phyloP scores from a whole-genome alignment of 2,888 invertebrate genomes.

The Artemia sp. region DNA sequence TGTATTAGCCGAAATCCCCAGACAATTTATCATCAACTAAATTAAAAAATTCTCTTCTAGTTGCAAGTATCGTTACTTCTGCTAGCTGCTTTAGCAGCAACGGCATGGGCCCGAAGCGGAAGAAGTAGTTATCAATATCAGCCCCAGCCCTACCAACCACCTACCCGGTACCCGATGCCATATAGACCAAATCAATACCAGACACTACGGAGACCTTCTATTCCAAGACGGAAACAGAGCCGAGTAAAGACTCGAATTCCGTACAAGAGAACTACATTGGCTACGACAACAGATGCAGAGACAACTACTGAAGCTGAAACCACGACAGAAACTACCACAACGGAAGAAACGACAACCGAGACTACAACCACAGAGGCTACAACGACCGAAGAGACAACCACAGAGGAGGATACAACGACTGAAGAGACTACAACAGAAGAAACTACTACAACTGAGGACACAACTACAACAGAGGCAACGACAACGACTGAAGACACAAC shows the following conservation, averaged over 20 bases:
- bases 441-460: background rate
- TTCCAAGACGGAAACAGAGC: background rate
- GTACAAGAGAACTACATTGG: background rate
- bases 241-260: background rate
- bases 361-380: background rate
- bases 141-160: constrained; percentile 3
- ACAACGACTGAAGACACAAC: constrained; percentile 11
- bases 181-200: constrained; percentile 3
- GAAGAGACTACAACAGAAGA: background rate
- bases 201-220: background rate
- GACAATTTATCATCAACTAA: no score
- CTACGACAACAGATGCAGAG: background rate
- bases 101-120: no score
- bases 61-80: no score
- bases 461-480: background rate
- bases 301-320: background rate
- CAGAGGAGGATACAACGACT: background rate
- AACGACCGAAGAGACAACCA: background rate
- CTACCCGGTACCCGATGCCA: background rate
- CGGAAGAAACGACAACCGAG: background rate
- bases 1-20: no score
- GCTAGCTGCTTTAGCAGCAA: no score
- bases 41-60: no score
- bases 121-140: background rate
- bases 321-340: background rate